A percentile compares a stretch with the other conserved stretches of the same genome.
Evolutionary conservation across 2,113 vertebrate genomes (phyloP).

Genomic region (Syngnathus floridae): DNA sequence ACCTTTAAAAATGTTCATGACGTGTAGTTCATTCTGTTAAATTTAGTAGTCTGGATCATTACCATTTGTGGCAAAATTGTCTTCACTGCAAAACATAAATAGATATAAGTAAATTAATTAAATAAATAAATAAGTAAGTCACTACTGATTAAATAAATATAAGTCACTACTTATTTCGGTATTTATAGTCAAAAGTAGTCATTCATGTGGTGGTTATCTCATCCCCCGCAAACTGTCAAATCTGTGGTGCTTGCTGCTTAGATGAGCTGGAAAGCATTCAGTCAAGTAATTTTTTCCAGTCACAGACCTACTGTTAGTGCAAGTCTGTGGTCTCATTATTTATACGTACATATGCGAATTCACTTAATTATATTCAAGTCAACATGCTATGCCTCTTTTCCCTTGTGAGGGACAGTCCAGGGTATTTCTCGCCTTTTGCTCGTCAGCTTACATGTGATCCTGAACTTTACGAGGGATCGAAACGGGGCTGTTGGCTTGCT

Average conservation of each 20-base stretch:
- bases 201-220: background rate
- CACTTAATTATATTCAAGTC: background rate
- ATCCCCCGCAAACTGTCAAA: background rate
- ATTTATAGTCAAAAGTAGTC: constrained; percentile 7
- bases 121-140: background rate
- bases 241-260: background rate
- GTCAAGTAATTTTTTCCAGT: constrained; percentile 1
- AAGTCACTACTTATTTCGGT: too few species aligned
- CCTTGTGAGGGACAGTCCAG: background rate
- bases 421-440: background rate
- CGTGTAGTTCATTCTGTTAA: too few species aligned
- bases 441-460: background rate
- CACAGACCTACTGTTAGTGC: background rate
- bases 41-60: too few species aligned
- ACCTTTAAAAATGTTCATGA: too few species aligned
- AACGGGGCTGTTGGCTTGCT: background rate
- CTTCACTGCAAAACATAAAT: too few species aligned
- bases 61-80: too few species aligned
- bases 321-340: background rate
- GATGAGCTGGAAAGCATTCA: constrained; percentile 9
- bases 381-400: background rate
- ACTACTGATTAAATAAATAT: background rate
- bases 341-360: background rate
- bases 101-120: too few species aligned
- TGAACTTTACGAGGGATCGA: background rate